phyloP scores from a whole-genome alignment of 2,797 vertebrate species.

The Acropternis orthonyx region DNA sequence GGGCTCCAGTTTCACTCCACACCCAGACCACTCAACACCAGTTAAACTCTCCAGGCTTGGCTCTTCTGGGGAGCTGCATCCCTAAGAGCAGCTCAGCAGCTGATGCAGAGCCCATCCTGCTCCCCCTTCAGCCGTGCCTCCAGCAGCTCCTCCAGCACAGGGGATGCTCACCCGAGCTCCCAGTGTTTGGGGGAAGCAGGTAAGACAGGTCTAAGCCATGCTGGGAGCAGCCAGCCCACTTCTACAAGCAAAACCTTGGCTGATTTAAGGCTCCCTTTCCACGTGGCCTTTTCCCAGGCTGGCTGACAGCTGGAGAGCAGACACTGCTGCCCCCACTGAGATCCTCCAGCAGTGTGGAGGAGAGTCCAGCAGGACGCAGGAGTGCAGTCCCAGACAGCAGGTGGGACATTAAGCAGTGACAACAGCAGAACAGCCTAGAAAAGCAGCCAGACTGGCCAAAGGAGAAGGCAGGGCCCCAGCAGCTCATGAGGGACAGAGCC shows the following conservation, averaged over 20 bases:
- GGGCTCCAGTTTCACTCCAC: neutral
- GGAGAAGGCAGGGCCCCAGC: neutral
- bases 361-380: neutral
- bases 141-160: neutral
- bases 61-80: neutral
- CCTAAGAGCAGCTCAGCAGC: neutral
- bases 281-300: neutral
- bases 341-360: neutral
- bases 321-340: neutral
- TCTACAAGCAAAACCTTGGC: neutral
- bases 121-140: neutral
- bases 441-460: neutral
- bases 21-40: neutral
- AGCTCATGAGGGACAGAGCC: neutral
- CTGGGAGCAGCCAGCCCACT: neutral
- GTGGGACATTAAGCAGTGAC: neutral
- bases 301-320: neutral
- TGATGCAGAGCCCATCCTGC: neutral
- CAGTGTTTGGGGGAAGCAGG: neutral
- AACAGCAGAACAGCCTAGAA: neutral
- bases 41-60: neutral
- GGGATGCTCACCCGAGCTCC: fast-evolving
- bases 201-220: neutral
- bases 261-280: neutral
- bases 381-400: neutral